phyloP scores from a whole-genome alignment of 2,888 invertebrate genomes.

The Lymantria monacha region DNA sequence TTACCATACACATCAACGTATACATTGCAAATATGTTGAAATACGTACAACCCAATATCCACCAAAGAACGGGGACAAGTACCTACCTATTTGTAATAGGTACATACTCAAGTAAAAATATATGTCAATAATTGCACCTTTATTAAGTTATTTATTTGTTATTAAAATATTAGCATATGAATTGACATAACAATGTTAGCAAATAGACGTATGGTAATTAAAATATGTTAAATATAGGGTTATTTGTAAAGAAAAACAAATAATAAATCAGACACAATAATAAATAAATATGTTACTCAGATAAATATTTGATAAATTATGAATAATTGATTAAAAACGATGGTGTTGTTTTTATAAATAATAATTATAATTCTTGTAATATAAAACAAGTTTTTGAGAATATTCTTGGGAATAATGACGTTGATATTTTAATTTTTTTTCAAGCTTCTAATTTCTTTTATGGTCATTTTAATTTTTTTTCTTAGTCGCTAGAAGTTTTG shows the following conservation, averaged over 20 bases:
- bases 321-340: neutral
- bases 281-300: neutral
- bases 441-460: too few relatives aligned
- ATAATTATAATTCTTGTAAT: neutral
- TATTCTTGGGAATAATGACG: too few relatives aligned
- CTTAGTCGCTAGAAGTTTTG: too few relatives aligned
- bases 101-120: neutral
- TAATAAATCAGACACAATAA: neutral
- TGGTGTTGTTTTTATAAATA: neutral
- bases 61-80: neutral
- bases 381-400: too few relatives aligned
- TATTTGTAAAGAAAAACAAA: conserved; percentile 10
- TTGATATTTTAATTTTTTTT: too few relatives aligned
- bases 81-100: neutral
- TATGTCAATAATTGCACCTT: conserved; percentile 1
- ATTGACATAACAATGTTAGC: conserved; percentile 20
- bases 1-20: neutral
- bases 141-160: conserved; percentile 7
- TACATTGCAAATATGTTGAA: neutral
- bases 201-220: conserved; percentile 2
- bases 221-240: conserved; percentile 6
- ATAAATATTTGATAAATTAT: neutral
- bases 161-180: conserved; percentile 19
- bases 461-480: too few relatives aligned
- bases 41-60: neutral